A percentile compares a stretch with the other conserved stretches of the same genome.
phyloP scores from a whole-genome alignment of 2,113 vertebrate species.

The Suncus etruscus region DNA sequence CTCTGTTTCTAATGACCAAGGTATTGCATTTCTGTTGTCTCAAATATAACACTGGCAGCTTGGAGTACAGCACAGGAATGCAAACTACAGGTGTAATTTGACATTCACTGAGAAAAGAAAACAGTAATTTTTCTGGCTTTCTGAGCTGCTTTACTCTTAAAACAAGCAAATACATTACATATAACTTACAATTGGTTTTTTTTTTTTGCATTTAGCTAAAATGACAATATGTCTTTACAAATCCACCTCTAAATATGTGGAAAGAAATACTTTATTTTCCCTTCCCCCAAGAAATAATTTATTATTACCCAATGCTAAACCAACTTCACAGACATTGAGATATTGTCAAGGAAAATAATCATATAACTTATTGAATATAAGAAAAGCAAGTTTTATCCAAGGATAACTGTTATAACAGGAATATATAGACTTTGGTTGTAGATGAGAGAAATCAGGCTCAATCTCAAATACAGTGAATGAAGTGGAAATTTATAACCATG shows the following conservation, averaged over 20 bases:
- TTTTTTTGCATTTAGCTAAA: constrained; percentile 47
- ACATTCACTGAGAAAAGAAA: constrained; percentile 37
- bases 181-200: constrained; percentile 37
- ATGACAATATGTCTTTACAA: background rate
- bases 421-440: background rate
- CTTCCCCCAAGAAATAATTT: too few species aligned
- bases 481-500: background rate
- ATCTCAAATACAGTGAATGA: background rate
- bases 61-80: constrained; percentile 22
- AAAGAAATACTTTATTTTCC: constrained; percentile 30
- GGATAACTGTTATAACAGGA: background rate
- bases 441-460: background rate
- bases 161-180: constrained; percentile 29
- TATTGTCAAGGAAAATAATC: background rate
- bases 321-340: background rate
- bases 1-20: background rate
- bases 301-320: background rate
- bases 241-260: constrained; percentile 21
- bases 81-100: background rate
- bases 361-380: background rate
- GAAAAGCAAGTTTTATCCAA: background rate
- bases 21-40: constrained; percentile 29
- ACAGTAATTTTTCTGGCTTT: constrained; percentile 38
- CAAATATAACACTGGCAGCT: background rate
- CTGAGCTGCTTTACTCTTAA: constrained; percentile 34